Percentiles rank a stretch among this genome's conserved stretches.
Evolutionary conservation across 2,797 vertebrate species (phyloP).

Genomic region (Enteromius viviparus): DNA sequence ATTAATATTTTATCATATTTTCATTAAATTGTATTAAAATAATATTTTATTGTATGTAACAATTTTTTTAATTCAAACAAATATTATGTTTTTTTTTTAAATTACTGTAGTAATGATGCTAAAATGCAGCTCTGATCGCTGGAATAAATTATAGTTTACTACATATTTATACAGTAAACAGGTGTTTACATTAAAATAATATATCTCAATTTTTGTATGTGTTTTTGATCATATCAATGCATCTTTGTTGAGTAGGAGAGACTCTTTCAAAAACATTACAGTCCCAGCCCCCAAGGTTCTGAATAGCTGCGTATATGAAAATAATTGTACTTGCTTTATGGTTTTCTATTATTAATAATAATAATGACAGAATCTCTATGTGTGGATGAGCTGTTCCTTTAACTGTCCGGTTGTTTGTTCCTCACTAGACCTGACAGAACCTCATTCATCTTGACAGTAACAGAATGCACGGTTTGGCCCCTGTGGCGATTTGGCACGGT

Average conservation of each 20-base stretch:
- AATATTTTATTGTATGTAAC: too few species aligned
- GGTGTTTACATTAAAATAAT: rapidly evolving
- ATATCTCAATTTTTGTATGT: neutral
- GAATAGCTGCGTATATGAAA: neutral
- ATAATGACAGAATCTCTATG: neutral
- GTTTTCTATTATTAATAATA: too few species aligned
- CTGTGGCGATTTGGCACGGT: slow-evolving; percentile 26
- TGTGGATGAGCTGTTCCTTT: neutral
- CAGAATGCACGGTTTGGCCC: slow-evolving; percentile 47
- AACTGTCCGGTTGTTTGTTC: neutral
- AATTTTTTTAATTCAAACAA: too few species aligned
- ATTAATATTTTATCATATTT: too few species aligned
- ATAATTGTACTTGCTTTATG: neutral
- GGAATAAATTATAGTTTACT: too few species aligned
- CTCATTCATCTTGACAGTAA: slow-evolving; percentile 9
- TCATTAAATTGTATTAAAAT: too few species aligned
- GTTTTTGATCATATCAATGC: neutral
- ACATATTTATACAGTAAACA: neutral
- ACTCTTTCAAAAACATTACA: neutral
- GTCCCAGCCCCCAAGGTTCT: neutral
- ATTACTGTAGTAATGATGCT: too few species aligned
- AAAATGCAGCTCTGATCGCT: too few species aligned
- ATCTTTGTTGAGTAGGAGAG: neutral
- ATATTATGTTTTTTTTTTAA: too few species aligned
- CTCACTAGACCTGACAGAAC: neutral